Conservation (phyloP, 2,888 invertebrate species). For the Drosophila borealis region DNA sequence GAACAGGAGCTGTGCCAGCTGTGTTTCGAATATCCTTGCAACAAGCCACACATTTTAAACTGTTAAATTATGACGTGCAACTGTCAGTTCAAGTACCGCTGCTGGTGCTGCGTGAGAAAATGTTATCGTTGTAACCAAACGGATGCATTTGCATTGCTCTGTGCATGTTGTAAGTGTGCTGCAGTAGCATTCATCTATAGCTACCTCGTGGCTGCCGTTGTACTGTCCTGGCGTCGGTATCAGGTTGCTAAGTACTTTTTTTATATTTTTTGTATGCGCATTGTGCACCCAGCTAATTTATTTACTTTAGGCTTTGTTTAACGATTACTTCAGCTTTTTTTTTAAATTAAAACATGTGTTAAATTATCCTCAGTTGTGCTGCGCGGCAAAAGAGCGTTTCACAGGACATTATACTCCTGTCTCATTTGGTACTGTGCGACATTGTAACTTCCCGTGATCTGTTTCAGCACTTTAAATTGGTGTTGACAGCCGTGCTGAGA, state of each 20-base stretch:
- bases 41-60: conserved; percentile 63
- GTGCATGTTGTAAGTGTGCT: conserved; percentile 19
- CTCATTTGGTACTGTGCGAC: conserved; percentile 39
- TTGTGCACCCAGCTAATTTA: conserved; percentile 66
- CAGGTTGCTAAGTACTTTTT: conserved; percentile 63
- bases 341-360: conserved; percentile 55
- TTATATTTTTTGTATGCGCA: conserved; percentile 17
- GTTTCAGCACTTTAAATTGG: conserved; percentile 80
- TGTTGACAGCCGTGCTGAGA: conserved; percentile 83
- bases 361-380: not conserved
- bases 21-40: conserved; percentile 56
- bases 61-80: conserved; percentile 79
- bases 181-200: conserved; percentile 61
- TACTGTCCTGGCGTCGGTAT: conserved; percentile 39
- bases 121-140: conserved; percentile 71
- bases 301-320: conserved; percentile 49
- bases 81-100: conserved; percentile 72
- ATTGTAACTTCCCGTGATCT: conserved; percentile 33
- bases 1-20: conserved; percentile 48
- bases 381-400: conserved; percentile 7
- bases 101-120: conserved; percentile 68
- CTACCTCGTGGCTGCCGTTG: conserved; percentile 39
- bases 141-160: conserved; percentile 55
- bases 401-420: conserved; percentile 28
- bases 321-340: conserved; percentile 40